phyloP scores from a whole-genome alignment of 2,797 vertebrate species.

The Delichon dasypus region DNA sequence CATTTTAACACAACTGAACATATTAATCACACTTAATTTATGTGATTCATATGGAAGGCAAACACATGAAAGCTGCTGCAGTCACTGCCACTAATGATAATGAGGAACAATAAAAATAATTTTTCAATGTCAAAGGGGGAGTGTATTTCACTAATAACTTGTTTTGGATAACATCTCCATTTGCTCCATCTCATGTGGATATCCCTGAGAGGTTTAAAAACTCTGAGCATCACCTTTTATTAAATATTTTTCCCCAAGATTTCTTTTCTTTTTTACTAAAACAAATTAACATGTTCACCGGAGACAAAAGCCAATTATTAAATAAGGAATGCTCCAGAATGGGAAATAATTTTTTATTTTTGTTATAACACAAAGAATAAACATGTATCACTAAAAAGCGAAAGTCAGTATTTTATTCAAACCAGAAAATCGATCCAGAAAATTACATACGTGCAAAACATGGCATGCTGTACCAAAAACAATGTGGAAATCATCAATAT shows the following conservation, averaged over 20 bases:
- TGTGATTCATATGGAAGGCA: not conserved
- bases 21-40: no score
- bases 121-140: not conserved
- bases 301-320: not conserved
- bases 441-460: slow-evolving; percentile 8
- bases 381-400: not conserved
- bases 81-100: not conserved
- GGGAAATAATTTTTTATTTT: not conserved
- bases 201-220: not conserved
- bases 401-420: slow-evolving; percentile 47
- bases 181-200: not conserved
- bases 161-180: not conserved
- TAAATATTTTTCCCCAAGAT: not conserved
- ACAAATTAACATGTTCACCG: not conserved
- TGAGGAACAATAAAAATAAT: not conserved
- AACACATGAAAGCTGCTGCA: not conserved
- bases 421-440: not conserved
- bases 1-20: not conserved
- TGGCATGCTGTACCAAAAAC: slow-evolving; percentile 4
- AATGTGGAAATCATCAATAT: not conserved
- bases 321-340: not conserved
- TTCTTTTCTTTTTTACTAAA: not conserved
- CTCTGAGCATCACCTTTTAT: not conserved
- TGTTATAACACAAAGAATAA: not conserved
- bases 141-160: not conserved